Percentiles rank a stretch among this genome's conserved stretches.
These are phyloP conservation scores for Dreissena rostriformis DNA, from an alignment of 1,140 invertebrate genomes.

Conservation along the genomic window DNA sequence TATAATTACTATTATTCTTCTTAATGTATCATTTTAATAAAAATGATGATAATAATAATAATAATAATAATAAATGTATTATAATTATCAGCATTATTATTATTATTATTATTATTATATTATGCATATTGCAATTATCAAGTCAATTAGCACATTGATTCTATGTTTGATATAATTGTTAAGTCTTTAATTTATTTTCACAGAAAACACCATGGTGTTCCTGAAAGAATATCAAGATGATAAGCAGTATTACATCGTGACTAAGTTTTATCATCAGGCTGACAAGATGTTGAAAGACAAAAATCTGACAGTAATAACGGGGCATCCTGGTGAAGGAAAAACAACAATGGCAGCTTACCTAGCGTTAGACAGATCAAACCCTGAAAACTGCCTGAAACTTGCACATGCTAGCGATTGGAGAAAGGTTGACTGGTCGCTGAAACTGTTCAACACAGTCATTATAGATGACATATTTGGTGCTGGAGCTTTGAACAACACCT, in stretches of 20 bases:
- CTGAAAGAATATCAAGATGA: constrained; percentile 15
- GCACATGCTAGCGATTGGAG: neutral
- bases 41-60: neutral
- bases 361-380: neutral
- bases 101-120: no score
- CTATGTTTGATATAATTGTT: neutral
- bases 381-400: constrained; percentile 3
- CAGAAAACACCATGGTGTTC: constrained; percentile 16
- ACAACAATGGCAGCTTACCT: constrained; percentile 36
- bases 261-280: neutral
- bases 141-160: neutral
- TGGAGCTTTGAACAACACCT: constrained; percentile 16
- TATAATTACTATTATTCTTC: neutral
- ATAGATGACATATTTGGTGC: constrained; percentile 49
- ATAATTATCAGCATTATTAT: no score
- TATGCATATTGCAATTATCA: neutral
- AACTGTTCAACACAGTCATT: constrained; percentile 26
- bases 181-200: neutral
- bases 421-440: constrained; percentile 13
- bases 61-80: no score
- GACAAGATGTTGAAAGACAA: neutral
- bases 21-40: neutral
- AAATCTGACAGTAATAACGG: constrained; percentile 7
- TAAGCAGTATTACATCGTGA: constrained; percentile 13
- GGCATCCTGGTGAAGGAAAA: constrained; percentile 47